phyloP scores from a whole-genome alignment of 1,140 invertebrate species.

The Eciton burchellii region DNA sequence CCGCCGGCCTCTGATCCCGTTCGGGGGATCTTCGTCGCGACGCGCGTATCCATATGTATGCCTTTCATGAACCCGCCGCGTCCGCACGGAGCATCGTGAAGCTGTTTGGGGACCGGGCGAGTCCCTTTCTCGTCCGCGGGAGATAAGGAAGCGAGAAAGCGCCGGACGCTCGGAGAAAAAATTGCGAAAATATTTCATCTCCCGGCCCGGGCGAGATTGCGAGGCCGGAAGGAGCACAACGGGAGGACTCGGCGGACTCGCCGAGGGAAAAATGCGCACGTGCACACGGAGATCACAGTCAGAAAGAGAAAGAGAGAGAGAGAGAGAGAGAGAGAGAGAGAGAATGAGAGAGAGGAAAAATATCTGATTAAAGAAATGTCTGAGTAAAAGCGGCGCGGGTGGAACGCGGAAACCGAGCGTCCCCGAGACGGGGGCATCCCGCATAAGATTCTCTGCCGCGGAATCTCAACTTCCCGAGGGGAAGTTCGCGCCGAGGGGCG shows the following conservation, averaged over 20 bases:
- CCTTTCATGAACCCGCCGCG: slow-evolving; percentile 44
- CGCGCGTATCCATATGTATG: slow-evolving; percentile 46
- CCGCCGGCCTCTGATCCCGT: slow-evolving; percentile 41
- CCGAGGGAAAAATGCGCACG: slow-evolving; percentile 4
- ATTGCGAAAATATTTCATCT: slow-evolving; percentile 61
- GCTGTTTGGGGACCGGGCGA: slow-evolving; percentile 25
- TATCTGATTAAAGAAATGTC: slow-evolving; percentile 45
- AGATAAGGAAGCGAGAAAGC: slow-evolving; percentile 51
- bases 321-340: no score
- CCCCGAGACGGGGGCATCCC: no score
- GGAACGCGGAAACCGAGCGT: slow-evolving; percentile 8
- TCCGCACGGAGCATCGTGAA: slow-evolving; percentile 43
- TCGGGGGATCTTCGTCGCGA: slow-evolving; percentile 34
- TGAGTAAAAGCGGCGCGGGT: slow-evolving; percentile 10
- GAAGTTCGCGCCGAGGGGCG: no score
- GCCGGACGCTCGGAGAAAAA: slow-evolving; percentile 37
- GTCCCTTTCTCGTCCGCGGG: slow-evolving; percentile 24
- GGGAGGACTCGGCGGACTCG: neutral
- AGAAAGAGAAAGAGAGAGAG: no score
- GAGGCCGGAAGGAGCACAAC: slow-evolving; percentile 46
- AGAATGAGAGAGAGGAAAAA: no score
- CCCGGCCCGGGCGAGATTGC: slow-evolving; percentile 48
- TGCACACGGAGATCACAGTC: no score
- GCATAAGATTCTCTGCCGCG: no score
- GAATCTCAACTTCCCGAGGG: no score